Conservation (phyloP, 2,797 vertebrate genomes). For the Silurus lanzhouensis region DNA sequence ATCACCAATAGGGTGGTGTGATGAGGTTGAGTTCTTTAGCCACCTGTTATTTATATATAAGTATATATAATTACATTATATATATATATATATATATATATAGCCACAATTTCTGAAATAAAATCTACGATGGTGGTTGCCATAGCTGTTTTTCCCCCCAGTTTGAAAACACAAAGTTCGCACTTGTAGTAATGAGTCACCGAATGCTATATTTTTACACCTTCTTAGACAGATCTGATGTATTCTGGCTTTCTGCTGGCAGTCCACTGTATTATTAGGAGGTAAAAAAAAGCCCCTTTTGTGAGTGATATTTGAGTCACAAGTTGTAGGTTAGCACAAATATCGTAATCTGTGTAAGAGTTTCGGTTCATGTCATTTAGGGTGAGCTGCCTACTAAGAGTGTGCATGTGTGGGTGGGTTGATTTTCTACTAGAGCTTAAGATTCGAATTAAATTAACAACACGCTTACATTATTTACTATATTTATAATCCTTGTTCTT, state of each 20-base stretch:
- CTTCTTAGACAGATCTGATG: background rate
- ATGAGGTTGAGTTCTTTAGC: background rate
- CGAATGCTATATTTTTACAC: background rate
- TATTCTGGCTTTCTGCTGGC: background rate
- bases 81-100: no score
- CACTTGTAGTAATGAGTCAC: background rate
- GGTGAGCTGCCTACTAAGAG: background rate
- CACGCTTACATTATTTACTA: no score
- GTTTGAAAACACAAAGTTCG: background rate
- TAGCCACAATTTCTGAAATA: background rate
- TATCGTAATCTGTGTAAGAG: conserved; percentile 21
- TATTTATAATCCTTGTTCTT: no score
- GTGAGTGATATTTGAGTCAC: conserved; percentile 28
- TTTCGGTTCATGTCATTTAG: conserved; percentile 41
- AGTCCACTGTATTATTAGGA: background rate
- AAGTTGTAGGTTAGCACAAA: conserved; percentile 27
- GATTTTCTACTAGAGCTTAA: no score
- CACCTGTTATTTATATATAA: no score
- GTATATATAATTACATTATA: no score
- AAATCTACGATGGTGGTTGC: background rate
- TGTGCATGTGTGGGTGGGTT: background rate
- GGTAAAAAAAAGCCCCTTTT: conserved; percentile 24
- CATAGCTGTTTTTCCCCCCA: background rate
- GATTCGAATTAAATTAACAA: no score
- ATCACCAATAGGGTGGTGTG: background rate